A percentile compares a stretch with the other conserved stretches of the same genome.
phyloP scores from a whole-genome alignment of 2,888 invertebrate genomes.

The Gari tellinella region DNA sequence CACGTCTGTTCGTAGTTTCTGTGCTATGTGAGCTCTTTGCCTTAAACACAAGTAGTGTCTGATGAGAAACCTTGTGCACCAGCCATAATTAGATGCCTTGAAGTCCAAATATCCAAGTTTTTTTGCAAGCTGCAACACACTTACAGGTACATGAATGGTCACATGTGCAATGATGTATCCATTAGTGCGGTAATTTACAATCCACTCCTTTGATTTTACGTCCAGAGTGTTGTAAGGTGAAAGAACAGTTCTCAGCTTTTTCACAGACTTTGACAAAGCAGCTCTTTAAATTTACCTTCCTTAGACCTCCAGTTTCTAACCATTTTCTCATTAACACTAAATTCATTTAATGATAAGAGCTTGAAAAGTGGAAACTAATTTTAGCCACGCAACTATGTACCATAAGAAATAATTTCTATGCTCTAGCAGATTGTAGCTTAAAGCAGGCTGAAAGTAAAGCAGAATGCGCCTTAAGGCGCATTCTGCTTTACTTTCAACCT shows the following conservation, averaged over 20 bases:
- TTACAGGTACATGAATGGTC: conserved; percentile 20
- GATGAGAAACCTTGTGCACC: conserved; percentile 15
- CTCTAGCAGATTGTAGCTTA: too few relatives aligned
- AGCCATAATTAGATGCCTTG: not conserved
- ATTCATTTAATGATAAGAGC: too few relatives aligned
- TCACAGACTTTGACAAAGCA: conserved; percentile 73
- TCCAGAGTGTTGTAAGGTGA: conserved; percentile 25
- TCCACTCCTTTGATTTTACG: conserved; percentile 17
- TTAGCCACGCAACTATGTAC: too few relatives aligned
- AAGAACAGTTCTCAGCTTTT: conserved; percentile 12
- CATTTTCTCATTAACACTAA: too few relatives aligned
- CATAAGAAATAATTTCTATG: too few relatives aligned
- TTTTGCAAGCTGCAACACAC: conserved; percentile 20
- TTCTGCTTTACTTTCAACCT: too few relatives aligned
- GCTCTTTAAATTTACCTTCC: too few relatives aligned
- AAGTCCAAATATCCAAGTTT: not conserved
- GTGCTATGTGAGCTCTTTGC: conserved; percentile 38
- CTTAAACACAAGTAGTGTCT: conserved; percentile 7
- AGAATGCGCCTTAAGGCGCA: too few relatives aligned
- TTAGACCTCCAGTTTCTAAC: too few relatives aligned
- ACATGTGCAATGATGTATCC: conserved; percentile 22
- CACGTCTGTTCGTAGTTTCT: conserved; percentile 30
- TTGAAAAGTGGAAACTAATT: too few relatives aligned
- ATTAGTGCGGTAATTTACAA: conserved; percentile 3
- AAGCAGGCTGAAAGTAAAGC: too few relatives aligned